These are phyloP conservation scores for Leiothrix lutea DNA, from an alignment of 2,113 vertebrate genomes.

Conservation along the genomic window DNA sequence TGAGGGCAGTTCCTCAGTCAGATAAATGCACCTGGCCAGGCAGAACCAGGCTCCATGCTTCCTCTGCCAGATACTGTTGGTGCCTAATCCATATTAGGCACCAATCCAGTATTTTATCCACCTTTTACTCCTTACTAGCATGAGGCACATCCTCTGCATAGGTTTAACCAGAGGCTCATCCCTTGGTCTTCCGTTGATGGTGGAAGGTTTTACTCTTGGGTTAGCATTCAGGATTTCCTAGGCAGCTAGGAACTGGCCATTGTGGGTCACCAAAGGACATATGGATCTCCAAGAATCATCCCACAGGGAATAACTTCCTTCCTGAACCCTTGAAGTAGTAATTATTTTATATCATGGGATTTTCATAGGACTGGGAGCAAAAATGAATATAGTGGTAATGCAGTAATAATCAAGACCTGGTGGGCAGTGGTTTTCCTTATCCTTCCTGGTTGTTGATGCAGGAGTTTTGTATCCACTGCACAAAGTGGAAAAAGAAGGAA, in stretches of 20 bases:
- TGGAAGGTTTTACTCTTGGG: not conserved
- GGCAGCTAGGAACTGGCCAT: not conserved
- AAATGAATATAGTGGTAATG: not conserved
- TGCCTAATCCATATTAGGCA: not conserved
- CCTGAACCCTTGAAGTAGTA: not conserved
- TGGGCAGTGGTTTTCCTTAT: not conserved
- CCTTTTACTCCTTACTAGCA: not conserved
- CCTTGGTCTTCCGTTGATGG: not conserved
- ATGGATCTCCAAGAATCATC: not conserved
- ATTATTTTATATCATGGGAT: not conserved
- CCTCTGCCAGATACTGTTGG: not conserved
- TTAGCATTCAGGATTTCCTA: not conserved
- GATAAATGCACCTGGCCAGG: not conserved
- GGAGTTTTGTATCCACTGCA: not conserved
- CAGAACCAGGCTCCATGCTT: not conserved
- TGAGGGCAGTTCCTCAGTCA: not conserved
- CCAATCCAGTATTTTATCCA: not conserved
- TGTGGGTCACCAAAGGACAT: not conserved
- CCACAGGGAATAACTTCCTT: not conserved
- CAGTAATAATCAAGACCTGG: not conserved
- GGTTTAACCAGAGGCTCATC: not conserved
- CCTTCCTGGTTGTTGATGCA: not conserved
- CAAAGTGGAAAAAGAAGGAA: not conserved
- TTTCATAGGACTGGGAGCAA: not conserved
- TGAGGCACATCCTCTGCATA: not conserved